Percentiles rank a stretch among this genome's conserved stretches.
Conservation (phyloP, 2,113 vertebrate genomes). For the Nematolebias whitei region DNA sequence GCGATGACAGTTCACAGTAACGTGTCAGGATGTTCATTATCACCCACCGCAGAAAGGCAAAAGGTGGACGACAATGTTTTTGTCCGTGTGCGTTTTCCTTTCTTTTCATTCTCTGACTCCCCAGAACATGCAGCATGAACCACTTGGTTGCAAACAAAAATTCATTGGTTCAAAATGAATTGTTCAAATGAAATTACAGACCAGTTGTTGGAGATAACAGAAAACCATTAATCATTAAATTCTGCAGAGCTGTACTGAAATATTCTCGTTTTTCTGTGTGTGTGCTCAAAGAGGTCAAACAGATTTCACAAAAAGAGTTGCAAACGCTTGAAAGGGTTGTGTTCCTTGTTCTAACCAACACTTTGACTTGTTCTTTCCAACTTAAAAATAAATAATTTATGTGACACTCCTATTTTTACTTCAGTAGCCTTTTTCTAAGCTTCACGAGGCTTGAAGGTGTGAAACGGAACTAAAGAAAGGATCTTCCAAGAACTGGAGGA, state of each 20-base stretch:
- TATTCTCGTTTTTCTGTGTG: no score
- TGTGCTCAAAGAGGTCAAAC: no score
- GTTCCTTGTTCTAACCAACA: background rate
- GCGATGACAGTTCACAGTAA: constrained; percentile 11
- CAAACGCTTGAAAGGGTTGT: background rate
- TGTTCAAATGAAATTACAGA: background rate
- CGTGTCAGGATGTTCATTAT: background rate
- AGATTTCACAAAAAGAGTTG: background rate
- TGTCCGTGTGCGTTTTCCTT: no score
- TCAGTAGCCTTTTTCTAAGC: background rate
- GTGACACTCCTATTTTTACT: background rate
- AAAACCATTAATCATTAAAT: no score
- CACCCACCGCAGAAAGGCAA: no score
- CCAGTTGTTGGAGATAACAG: no score
- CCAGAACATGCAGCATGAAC: no score
- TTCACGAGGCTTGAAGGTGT: background rate
- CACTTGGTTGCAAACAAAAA: background rate
- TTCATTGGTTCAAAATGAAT: background rate
- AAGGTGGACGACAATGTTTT: no score
- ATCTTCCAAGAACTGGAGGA: no score
- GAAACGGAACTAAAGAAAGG: background rate
- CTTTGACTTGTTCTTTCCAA: background rate
- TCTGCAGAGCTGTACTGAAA: no score
- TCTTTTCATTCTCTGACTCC: no score
- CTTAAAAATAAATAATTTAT: no score